phyloP scores from a whole-genome alignment of 2,888 invertebrate genomes.

The Lymantria monacha region DNA sequence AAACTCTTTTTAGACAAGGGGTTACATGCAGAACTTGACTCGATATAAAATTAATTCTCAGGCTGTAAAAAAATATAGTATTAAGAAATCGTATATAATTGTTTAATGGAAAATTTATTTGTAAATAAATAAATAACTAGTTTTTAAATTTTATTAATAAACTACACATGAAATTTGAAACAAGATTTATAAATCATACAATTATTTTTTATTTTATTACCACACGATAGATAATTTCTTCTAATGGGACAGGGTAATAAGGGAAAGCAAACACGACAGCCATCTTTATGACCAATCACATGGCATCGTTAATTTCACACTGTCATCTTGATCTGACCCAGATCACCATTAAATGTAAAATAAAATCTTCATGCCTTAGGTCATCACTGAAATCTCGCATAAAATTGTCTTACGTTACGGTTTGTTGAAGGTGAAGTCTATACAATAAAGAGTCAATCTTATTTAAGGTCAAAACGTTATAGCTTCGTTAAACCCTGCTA shows the following conservation, averaged over 20 bases:
- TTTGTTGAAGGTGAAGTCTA: neutral
- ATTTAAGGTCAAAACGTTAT: neutral
- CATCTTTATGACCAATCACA: constrained; percentile 36
- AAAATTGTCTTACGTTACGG: neutral
- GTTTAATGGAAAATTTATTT: no score
- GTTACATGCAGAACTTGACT: no score
- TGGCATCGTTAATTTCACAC: constrained; percentile 29
- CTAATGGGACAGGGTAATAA: constrained; percentile 21
- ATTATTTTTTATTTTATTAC: no score
- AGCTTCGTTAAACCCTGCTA: neutral
- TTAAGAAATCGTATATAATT: no score
- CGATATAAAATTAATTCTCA: no score
- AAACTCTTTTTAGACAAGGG: no score
- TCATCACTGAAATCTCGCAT: neutral
- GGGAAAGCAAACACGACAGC: constrained; percentile 29
- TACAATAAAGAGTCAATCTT: neutral
- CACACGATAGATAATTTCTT: no score
- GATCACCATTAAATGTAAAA: constrained; percentile 24
- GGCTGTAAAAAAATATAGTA: no score
- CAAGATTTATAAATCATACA: no score
- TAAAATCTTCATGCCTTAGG: neutral
- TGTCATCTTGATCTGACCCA: constrained; percentile 33
- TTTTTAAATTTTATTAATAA: no score
- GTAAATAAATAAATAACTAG: no score
- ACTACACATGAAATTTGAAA: no score